These are phyloP conservation scores for Danio kyathit DNA, from an alignment of 2,797 vertebrate genomes.

Conservation along the genomic window DNA sequence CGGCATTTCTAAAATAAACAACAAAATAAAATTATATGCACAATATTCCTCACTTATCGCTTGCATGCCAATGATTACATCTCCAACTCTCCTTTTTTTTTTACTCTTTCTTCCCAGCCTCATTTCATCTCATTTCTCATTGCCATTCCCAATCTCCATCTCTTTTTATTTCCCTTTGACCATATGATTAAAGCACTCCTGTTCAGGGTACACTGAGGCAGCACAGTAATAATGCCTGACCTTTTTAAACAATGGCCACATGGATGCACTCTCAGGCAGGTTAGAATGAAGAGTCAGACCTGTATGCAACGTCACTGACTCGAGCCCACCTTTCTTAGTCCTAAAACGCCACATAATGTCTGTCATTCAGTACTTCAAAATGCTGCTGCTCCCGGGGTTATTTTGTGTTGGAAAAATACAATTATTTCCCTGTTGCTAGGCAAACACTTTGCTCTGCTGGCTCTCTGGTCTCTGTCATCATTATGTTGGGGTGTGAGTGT, in stretches of 20 bases:
- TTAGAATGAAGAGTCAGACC: slow-evolving; percentile 29
- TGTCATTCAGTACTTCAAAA: slow-evolving; percentile 36
- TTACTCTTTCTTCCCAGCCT: neutral
- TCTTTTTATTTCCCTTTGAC: neutral
- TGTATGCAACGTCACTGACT: slow-evolving; percentile 8
- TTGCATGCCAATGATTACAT: neutral
- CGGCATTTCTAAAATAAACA: slow-evolving; percentile 24
- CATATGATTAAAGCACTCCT: slow-evolving; percentile 24
- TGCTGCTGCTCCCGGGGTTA: neutral
- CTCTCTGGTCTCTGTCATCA: slow-evolving; percentile 22
- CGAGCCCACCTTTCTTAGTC: slow-evolving; percentile 24
- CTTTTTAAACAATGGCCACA: slow-evolving; percentile 54
- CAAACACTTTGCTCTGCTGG: slow-evolving; percentile 35
- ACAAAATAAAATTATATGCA: slow-evolving; percentile 14
- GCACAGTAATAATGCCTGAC: slow-evolving; percentile 46
- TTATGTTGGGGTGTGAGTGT: slow-evolving; percentile 5
- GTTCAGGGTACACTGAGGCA: slow-evolving; percentile 22
- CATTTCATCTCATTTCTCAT: neutral
- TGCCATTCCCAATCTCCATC: neutral
- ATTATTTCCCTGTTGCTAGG: slow-evolving; percentile 48
- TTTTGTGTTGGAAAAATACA: slow-evolving; percentile 38
- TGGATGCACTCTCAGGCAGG: slow-evolving; percentile 10
- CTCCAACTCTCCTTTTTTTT: neutral
- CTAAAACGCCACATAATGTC: slow-evolving; percentile 35
- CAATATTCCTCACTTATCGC: slow-evolving; percentile 21